These are phyloP conservation scores for Esox masquinongy DNA, from an alignment of 2,797 vertebrate genomes.

Conservation along the genomic window DNA sequence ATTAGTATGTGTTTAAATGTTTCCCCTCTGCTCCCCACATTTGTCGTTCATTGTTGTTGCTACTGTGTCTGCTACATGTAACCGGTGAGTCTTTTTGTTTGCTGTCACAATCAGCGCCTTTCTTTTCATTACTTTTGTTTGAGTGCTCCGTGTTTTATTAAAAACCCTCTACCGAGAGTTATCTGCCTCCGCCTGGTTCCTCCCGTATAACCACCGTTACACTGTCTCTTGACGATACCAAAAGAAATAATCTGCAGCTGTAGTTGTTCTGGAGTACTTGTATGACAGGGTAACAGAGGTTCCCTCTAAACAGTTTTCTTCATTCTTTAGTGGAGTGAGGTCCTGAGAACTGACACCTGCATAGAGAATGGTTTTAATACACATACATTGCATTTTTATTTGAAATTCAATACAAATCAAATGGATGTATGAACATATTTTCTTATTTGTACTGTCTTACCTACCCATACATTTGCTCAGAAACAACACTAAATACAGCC, in stretches of 20 bases:
- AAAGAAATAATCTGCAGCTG: not conserved
- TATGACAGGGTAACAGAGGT: conserved; percentile 13
- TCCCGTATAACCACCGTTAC: no score
- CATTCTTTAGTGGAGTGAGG: conserved; percentile 7
- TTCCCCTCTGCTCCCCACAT: no score
- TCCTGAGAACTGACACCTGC: conserved; percentile 2
- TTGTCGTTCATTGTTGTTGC: no score
- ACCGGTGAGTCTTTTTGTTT: no score
- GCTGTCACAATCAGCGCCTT: no score
- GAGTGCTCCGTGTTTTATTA: no score
- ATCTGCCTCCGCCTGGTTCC: no score
- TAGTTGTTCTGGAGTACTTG: conserved; percentile 7
- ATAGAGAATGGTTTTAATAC: not conserved
- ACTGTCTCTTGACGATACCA: conserved; percentile 27
- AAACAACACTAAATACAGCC: no score
- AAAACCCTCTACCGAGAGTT: no score
- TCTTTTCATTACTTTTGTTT: no score
- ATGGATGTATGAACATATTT: not conserved
- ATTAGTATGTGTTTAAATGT: no score
- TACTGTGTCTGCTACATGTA: no score
- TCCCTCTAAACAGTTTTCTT: not conserved
- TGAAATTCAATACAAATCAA: not conserved
- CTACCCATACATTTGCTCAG: not conserved
- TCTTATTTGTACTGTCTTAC: not conserved
- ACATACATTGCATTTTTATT: not conserved